A percentile compares a stretch with the other conserved stretches of the same genome.
These are phyloP conservation scores for Microchirus variegatus DNA, from an alignment of 2,797 vertebrate species.

Conservation along the genomic window DNA sequence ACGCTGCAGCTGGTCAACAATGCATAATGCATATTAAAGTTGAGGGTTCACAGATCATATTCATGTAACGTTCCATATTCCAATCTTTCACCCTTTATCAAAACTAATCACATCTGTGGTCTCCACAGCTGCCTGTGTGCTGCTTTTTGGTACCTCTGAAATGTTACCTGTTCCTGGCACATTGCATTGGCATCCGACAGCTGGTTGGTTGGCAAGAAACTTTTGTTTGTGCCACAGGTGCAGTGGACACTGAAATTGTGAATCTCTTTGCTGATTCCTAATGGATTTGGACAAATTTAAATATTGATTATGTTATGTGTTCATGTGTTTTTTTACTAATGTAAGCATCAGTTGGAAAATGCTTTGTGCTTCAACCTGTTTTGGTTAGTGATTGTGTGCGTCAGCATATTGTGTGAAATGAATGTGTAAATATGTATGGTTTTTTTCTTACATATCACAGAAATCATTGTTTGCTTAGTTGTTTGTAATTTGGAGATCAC, in stretches of 20 bases:
- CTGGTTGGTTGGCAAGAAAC: not conserved
- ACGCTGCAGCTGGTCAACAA: not conserved
- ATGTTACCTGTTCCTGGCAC: not conserved
- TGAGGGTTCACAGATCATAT: not conserved
- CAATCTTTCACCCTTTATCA: not conserved
- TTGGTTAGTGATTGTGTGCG: no score
- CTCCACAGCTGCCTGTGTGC: not conserved
- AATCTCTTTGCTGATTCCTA: not conserved
- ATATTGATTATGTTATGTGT: not conserved
- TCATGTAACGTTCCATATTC: not conserved
- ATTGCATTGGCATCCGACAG: not conserved
- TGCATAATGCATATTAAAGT: not conserved
- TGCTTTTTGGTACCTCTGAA: not conserved
- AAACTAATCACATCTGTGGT: not conserved
- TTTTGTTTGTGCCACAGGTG: not conserved
- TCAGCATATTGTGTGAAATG: no score
- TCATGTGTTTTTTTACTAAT: no score
- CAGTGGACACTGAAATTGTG: slow-evolving; percentile 3
- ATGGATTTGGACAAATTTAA: not conserved
- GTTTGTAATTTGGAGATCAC: no score
- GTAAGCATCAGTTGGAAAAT: no score
- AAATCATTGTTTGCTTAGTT: no score
- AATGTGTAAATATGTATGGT: no score
- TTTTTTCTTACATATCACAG: no score
- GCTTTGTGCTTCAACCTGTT: no score